phyloP scores from a whole-genome alignment of 2,888 invertebrate genomes.

The Ophion obscuratus region DNA sequence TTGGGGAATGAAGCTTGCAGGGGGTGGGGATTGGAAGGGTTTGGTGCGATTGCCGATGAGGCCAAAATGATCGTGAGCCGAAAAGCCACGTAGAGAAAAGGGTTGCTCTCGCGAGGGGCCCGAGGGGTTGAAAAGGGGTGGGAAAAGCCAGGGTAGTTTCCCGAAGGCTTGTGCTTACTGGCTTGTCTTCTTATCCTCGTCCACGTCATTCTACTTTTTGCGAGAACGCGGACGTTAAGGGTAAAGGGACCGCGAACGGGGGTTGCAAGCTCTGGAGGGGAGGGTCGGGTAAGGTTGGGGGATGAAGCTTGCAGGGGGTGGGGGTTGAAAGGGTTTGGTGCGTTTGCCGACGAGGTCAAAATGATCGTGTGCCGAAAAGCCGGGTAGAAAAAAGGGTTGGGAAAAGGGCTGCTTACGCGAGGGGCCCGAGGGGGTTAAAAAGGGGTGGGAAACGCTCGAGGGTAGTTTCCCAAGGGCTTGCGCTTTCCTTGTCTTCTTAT shows the following conservation, averaged over 20 bases:
- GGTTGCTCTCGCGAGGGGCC: neutral
- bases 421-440: constrained; percentile 3
- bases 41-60: neutral
- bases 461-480: constrained; percentile 45
- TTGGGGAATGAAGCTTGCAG: neutral
- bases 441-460: constrained; percentile 35
- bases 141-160: constrained; percentile 48
- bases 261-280: neutral
- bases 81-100: neutral
- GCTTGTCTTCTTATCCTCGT: neutral
- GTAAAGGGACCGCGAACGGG: constrained; percentile 1
- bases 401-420: constrained; percentile 23
- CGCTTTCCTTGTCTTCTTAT: constrained; percentile 7
- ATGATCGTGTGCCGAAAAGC: no score
- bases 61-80: neutral
- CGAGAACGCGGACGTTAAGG: constrained; percentile 29
- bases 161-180: constrained; percentile 33
- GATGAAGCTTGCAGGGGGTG: no score
- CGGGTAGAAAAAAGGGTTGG: neutral
- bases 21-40: neutral
- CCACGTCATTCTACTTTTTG: constrained; percentile 31
- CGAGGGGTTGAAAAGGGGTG: constrained; percentile 20
- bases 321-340: neutral
- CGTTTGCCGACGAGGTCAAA: no score
- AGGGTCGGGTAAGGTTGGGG: neutral